A percentile compares a stretch with the other conserved stretches of the same genome.
Conservation (phyloP, 2,113 vertebrate species). For the Brienomyrus brachyistius region DNA sequence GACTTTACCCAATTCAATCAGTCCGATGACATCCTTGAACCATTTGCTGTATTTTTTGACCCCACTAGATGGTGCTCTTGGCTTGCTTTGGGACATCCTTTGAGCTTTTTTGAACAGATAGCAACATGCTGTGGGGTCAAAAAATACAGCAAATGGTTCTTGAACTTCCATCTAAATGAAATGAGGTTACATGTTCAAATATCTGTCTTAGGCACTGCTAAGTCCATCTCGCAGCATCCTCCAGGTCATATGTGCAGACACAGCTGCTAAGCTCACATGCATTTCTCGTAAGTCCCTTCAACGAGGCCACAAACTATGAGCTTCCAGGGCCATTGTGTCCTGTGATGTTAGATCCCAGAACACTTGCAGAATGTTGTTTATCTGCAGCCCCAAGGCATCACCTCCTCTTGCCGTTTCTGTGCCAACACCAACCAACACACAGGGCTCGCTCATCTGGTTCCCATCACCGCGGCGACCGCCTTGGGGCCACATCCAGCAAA, state of each 20-base stretch:
- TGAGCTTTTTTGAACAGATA: neutral
- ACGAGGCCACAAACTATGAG: neutral
- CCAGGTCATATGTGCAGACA: neutral
- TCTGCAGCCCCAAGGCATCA: conserved; percentile 18
- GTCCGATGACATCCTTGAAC: neutral
- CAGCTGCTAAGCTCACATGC: neutral
- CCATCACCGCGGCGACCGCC: conserved; percentile 40
- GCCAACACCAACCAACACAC: conserved; percentile 2
- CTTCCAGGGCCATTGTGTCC: neutral
- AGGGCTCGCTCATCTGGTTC: conserved; percentile 51
- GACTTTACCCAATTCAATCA: neutral
- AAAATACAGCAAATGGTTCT: neutral
- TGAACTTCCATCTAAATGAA: neutral
- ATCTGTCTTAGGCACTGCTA: neutral
- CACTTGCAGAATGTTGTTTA: conserved; percentile 30
- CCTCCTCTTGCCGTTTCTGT: neutral
- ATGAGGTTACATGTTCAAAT: neutral
- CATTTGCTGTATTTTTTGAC: neutral
- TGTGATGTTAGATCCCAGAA: conserved; percentile 36
- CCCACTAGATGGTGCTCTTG: neutral
- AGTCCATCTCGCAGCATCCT: neutral
- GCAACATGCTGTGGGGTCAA: neutral
- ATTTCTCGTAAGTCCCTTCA: neutral
- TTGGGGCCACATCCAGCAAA: conserved; percentile 31
- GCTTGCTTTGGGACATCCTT: neutral